Evolutionary conservation across 2,113 vertebrate genomes (phyloP), one percentile per base, ranked within the genome.

Genomic region (Todiramphus saurophagus): DNA sequence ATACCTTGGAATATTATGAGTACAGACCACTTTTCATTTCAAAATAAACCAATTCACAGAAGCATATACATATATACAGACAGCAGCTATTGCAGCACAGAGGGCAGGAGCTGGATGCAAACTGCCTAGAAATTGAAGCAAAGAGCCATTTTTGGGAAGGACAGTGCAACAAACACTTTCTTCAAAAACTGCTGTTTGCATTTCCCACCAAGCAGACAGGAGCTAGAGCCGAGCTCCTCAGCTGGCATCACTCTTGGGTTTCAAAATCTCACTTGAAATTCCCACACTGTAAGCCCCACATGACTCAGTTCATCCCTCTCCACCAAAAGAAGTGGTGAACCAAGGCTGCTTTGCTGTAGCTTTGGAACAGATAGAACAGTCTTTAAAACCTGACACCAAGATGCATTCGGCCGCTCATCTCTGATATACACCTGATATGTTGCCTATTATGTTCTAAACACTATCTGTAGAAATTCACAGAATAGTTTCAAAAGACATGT

Each of bases 61-160:
- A 95, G 89, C 70, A 66, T 82, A 68, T 94, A 89, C 62, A 35
- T 31, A 66, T 75, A 89, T 64, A 76, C 16, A 63, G 94, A 87
- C 58, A 93, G 90, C 80, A 92, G 90, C 77, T 81, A 76, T 59
- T 59, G 73, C 83, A 94, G 92, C 77, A 90, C 73, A 87, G 73
- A 73, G 0, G 44, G 96, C 90, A 96, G 92, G 76, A 96, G 86
- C 83, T 72, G 58, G 66, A 93, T 89, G 83, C 92, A 95, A 89
- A 87, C 86, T 76, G 73, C 81, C 90, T 64, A 50, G 16, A 72
- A 77, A 74, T n/a, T 90, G 62, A 72, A 92, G 70, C 75, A 91
- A 67, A 93, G 69, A 51, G 80, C n/a, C 53, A n/a, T 37, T 91
- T 94, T 89, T 67, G 63, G 74, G 56, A 86, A 81, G 48, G 24